Evolutionary conservation across 2,888 invertebrate genomes (phyloP).

Genomic region (Cyrtodaria siliqua): DNA sequence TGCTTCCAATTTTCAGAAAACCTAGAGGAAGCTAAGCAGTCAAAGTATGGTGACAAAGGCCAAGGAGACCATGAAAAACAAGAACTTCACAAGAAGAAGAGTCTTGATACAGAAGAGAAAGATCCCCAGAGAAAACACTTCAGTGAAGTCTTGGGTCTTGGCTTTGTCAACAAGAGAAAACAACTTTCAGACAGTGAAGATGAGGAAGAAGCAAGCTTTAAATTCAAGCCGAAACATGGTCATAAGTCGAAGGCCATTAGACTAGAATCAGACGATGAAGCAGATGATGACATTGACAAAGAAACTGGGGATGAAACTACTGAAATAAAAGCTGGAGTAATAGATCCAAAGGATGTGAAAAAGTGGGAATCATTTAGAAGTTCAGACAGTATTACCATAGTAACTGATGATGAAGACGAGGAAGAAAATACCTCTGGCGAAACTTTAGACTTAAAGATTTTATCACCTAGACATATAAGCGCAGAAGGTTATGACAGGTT

Average conservation of each 20-base stretch:
- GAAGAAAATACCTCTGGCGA: slow-evolving; percentile 4
- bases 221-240: neutral
- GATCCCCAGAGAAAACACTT: slow-evolving; percentile 15
- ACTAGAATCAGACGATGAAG: neutral
- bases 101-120: no score
- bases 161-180: neutral
- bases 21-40: slow-evolving; percentile 14
- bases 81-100: no score
- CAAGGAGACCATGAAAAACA: neutral
- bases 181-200: neutral
- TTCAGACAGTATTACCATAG: slow-evolving; percentile 9
- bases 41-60: neutral
- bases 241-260: neutral
- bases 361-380: no score
- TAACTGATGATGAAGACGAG: slow-evolving; percentile 41
- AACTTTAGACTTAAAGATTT: slow-evolving; percentile 25
- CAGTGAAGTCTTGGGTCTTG: slow-evolving; percentile 13
- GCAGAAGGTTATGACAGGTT: slow-evolving; percentile 10
- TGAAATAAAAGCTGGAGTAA: no score
- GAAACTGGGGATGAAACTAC: neutral
- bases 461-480: slow-evolving; percentile 35
- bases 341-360: no score
- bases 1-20: slow-evolving; percentile 27
- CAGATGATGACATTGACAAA: slow-evolving; percentile 8
- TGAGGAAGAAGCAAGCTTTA: neutral